phyloP scores from a whole-genome alignment of 2,888 invertebrate species.

The Achlya flavicornis region DNA sequence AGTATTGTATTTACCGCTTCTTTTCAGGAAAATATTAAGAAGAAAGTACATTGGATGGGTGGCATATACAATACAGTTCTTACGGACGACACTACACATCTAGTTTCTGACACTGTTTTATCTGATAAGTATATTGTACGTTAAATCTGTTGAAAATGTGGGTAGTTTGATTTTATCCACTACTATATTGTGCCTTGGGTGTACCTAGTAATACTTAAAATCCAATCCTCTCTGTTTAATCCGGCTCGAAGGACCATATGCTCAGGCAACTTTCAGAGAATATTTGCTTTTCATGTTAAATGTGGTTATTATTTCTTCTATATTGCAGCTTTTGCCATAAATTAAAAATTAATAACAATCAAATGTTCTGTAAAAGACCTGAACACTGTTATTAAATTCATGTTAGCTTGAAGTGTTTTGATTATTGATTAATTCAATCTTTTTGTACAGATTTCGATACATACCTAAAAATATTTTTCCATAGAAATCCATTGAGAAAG shows the following conservation, averaged over 20 bases:
- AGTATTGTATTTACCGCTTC: background rate
- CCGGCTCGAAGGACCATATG: too few species aligned
- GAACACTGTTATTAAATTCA: too few species aligned
- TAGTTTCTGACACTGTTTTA: constrained; percentile 90
- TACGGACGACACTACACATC: constrained; percentile 89
- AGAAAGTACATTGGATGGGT: constrained; percentile 90
- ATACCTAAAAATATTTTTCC: constrained; percentile 21
- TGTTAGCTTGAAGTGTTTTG: too few species aligned
- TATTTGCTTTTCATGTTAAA: too few species aligned
- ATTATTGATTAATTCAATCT: too few species aligned
- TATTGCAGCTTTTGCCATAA: too few species aligned
- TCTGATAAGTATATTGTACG: constrained; percentile 91
- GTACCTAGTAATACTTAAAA: background rate
- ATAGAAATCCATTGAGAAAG: constrained; percentile 87
- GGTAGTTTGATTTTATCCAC: background rate
- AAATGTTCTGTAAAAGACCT: too few species aligned
- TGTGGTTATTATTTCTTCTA: too few species aligned
- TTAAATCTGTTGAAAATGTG: constrained; percentile 28
- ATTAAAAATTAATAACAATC: too few species aligned
- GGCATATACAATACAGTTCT: constrained; percentile 87
- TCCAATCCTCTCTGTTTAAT: too few species aligned
- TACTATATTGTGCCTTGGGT: background rate
- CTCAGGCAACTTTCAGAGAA: too few species aligned
- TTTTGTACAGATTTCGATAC: too few species aligned
- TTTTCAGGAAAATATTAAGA: constrained; percentile 83